Evolutionary conservation across 1,140 invertebrate genomes (phyloP), one percentile per base, ranked within the genome.

Genomic region (Aethina tumida): DNA sequence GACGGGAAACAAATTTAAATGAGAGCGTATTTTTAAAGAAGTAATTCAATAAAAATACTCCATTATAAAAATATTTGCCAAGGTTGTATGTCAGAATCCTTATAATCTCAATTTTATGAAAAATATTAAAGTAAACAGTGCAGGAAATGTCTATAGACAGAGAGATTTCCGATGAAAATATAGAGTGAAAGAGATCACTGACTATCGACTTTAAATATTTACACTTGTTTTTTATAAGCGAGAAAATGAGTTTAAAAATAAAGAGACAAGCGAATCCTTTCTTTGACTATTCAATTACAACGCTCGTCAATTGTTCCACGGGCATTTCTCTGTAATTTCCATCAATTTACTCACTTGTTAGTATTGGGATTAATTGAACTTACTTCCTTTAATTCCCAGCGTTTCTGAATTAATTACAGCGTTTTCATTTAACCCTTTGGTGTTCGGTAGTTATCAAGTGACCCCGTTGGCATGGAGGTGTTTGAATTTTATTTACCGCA

Each of bases 81-180:
- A 52, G 42, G 47, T 45, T 42, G 47, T 52, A 43, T 49, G 46
- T 48, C 44, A 39, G 34, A 52, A 52, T 43, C 44, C 43, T 47
- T 54, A 54, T 56, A 56, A 56, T 56, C 51, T 53, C 51, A 50
- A 52, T 56, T 53, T 56, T 56, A 52, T 56, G 53, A 50, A 55
- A 55, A 55, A 55, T 55, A 53, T 55, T 48, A 50, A 53, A 48
- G 50, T 46, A 55, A 55, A 55, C 53, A 50, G 41, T 50, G 43
- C 43, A 36, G 43, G 43, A 48, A 50, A 50, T 47, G 52, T 55
- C 52, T 55, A 55, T 55, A 55, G 52, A 55, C 52, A 55, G 41
- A 55, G 52, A 54, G 52, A 55, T 55, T 52, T 41, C 44, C 50
- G 50, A 52, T 52, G 44, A 52, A 52, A 52, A 50, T 50, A 50